Evolutionary conservation across 2,888 invertebrate genomes (phyloP).

Genomic region (Sepiola atlantica): DNA sequence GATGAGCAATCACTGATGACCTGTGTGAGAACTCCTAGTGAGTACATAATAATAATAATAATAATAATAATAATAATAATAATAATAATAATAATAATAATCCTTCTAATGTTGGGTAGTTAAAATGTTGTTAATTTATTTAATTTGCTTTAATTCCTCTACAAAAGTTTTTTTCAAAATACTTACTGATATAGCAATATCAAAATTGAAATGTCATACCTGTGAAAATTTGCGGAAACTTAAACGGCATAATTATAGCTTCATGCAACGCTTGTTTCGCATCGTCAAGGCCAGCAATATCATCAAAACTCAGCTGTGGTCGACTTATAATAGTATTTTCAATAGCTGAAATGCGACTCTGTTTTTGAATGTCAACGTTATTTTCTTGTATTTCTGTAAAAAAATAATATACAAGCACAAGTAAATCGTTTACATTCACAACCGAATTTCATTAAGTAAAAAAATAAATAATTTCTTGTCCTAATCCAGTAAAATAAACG

Average conservation of each 20-base stretch:
- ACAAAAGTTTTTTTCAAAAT: neutral
- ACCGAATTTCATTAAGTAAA: no score
- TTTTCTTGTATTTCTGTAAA: neutral
- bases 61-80: no score
- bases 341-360: slow-evolving; percentile 61
- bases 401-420: neutral
- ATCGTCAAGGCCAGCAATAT: slow-evolving; percentile 77
- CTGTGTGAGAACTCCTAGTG: no score
- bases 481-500: no score
- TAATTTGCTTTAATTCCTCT: no score
- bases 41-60: no score
- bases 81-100: no score
- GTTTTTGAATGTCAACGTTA: slow-evolving; percentile 52
- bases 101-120: neutral
- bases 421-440: neutral
- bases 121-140: neutral
- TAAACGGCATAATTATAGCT: slow-evolving; percentile 77
- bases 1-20: no score
- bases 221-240: slow-evolving; percentile 78
- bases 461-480: no score
- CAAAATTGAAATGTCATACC: slow-evolving; percentile 61
- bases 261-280: slow-evolving; percentile 77
- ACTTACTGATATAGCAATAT: neutral
- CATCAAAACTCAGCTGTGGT: slow-evolving; percentile 69
- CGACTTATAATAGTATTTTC: slow-evolving; percentile 67